phyloP scores from a whole-genome alignment of 2,797 vertebrate species.

The Typhlichthys subterraneus region DNA sequence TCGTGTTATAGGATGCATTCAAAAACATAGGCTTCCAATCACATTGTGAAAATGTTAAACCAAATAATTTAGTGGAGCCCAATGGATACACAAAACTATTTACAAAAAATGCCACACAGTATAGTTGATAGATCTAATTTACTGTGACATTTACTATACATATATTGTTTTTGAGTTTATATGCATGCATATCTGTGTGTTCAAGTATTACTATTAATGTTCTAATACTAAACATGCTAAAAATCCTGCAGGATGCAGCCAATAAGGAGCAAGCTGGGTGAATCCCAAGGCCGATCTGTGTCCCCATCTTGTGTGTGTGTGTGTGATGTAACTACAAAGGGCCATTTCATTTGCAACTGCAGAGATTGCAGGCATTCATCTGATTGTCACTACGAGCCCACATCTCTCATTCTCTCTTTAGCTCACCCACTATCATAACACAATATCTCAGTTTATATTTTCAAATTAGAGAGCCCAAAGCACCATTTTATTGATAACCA shows the following conservation, averaged over 20 bases:
- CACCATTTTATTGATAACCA: too few species aligned
- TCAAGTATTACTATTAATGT: too few species aligned
- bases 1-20: background rate
- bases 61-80: background rate
- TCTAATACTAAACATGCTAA: constrained; percentile 31
- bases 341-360: background rate
- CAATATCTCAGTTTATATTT: background rate
- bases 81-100: background rate
- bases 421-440: background rate
- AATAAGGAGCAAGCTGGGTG: constrained; percentile 41
- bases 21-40: constrained; percentile 13
- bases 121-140: too few species aligned
- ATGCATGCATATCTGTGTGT: too few species aligned
- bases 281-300: constrained; percentile 45
- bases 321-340: constrained; percentile 21
- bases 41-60: constrained; percentile 1
- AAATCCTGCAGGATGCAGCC: constrained; percentile 48
- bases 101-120: too few species aligned
- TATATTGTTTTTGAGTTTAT: background rate
- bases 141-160: too few species aligned
- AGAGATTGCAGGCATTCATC: constrained; percentile 36
- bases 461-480: too few species aligned
- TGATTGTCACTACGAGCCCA: constrained; percentile 33
- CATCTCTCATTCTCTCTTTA: background rate
- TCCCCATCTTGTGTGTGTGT: background rate